phyloP scores from a whole-genome alignment of 1,140 invertebrate genomes.

The Sarcophaga peregrina region DNA sequence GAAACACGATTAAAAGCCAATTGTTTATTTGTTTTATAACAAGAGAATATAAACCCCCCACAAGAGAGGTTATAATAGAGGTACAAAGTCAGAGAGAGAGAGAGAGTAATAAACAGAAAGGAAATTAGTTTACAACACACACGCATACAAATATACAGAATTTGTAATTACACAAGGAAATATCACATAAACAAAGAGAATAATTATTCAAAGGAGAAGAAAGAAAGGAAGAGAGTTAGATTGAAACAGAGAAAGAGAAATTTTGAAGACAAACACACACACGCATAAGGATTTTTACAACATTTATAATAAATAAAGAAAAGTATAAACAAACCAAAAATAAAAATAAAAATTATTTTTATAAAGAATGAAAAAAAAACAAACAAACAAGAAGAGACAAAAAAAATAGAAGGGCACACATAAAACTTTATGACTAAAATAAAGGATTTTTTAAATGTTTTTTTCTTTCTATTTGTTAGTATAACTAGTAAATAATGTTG shows the following conservation, averaged over 20 bases:
- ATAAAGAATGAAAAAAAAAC: constrained; percentile 1
- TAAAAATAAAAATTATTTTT: not conserved
- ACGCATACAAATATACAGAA: not conserved
- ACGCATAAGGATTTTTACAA: not conserved
- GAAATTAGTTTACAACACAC: not conserved
- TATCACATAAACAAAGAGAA: not conserved
- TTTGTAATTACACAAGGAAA: not conserved
- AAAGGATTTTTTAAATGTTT: constrained; percentile 32
- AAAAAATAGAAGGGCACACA: constrained; percentile 37
- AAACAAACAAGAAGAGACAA: constrained; percentile 22
- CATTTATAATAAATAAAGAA: not conserved
- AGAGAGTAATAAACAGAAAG: not conserved
- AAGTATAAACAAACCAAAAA: not conserved
- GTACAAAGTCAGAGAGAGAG: too few species aligned
- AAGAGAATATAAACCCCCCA: not conserved
- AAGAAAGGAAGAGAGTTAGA: not conserved
- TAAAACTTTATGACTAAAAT: constrained; percentile 38
- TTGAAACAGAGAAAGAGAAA: not conserved
- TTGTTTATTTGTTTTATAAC: not conserved
- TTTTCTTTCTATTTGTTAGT: not conserved
- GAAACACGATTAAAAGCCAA: too few species aligned
- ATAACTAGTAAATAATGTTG: not conserved
- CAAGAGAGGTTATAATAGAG: not conserved
- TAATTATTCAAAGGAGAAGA: not conserved
- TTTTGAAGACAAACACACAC: not conserved